phyloP scores from a whole-genome alignment of 2,888 invertebrate genomes.

The Zonitis immaculata region DNA sequence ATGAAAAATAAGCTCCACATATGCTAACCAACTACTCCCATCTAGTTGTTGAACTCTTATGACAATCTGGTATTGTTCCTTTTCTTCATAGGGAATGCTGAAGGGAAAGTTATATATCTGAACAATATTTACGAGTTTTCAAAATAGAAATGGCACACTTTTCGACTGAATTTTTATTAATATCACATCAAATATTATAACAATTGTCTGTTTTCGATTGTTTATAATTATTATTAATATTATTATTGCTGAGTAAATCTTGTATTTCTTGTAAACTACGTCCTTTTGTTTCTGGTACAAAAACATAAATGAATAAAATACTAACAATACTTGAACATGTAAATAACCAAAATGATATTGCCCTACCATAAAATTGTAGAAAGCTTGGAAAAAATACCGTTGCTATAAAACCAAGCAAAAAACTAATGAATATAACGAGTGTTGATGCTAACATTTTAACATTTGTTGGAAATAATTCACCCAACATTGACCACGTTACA shows the following conservation, averaged over 20 bases:
- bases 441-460: conserved; percentile 63
- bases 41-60: no score
- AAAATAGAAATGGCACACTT: no score
- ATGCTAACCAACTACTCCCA: no score
- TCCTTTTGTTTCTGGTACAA: conserved; percentile 24
- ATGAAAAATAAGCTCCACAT: no score
- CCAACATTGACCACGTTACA: conserved; percentile 74
- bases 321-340: conserved; percentile 4
- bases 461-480: conserved; percentile 74
- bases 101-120: no score
- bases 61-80: no score
- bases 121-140: no score
- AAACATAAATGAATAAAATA: conserved; percentile 9
- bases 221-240: no score
- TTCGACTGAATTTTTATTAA: no score
- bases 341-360: conserved; percentile 16
- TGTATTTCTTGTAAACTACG: conserved; percentile 20
- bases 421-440: conserved; percentile 17
- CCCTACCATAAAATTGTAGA: conserved; percentile 3
- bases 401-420: conserved; percentile 21
- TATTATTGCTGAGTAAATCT: neutral
- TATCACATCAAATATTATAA: no score
- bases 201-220: no score
- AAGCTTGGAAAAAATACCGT: conserved; percentile 9
- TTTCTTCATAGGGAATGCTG: no score